Evolutionary conservation across 2,888 invertebrate species (phyloP).

Genomic region (Orthosia gothica): DNA sequence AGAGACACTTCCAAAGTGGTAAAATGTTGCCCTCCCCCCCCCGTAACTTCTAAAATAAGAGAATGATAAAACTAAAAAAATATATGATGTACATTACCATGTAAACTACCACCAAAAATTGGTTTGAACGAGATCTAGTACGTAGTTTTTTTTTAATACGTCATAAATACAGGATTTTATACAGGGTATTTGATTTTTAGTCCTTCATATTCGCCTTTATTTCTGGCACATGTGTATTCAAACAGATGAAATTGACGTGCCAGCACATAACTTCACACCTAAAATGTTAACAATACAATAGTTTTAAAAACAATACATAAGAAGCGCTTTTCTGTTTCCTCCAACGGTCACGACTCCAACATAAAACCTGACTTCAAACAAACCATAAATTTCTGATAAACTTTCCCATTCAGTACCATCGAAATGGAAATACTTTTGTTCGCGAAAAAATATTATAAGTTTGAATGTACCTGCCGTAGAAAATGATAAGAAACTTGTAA

Average conservation of each 20-base stretch:
- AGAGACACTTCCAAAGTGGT: no score
- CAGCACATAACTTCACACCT: background rate
- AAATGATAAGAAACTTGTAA: conserved; percentile 33
- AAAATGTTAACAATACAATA: background rate
- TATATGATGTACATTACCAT: no score
- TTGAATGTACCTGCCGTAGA: conserved; percentile 30
- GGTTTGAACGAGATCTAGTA: no score
- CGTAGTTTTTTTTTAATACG: no score
- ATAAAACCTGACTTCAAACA: conserved; percentile 13
- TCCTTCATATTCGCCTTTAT: background rate
- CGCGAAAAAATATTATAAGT: conserved; percentile 38
- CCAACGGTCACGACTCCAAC: background rate
- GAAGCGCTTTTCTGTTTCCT: background rate
- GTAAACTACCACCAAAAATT: no score
- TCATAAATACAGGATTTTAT: no score
- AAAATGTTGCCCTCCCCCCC: no score
- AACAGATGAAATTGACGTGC: background rate
- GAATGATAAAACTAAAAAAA: no score
- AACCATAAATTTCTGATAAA: conserved; percentile 48
- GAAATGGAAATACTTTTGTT: conserved; percentile 54
- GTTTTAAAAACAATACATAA: conserved; percentile 9
- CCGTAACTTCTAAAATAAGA: no score
- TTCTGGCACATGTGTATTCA: background rate
- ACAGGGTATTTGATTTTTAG: no score
- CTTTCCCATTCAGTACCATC: conserved; percentile 37